Evolutionary conservation across 2,113 vertebrate species (phyloP), one percentile per base, ranked within the genome.

Genomic region (Triplophysa dalaica): DNA sequence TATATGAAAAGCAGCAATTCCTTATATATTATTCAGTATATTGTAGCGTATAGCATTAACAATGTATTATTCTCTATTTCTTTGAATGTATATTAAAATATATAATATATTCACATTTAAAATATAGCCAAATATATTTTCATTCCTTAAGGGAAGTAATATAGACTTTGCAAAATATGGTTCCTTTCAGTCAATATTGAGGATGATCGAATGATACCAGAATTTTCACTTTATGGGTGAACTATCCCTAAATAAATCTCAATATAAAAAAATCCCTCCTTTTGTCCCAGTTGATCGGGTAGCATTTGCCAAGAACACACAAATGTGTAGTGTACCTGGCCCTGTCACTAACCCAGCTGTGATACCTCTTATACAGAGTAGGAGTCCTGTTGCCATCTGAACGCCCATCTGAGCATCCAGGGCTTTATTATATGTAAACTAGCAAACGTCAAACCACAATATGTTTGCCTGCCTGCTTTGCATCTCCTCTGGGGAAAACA

Each of bases 331-430:
- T 79, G 82, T 75, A 80, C 1, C 64, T 65, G 8, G 67, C 61
- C 82, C 50, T 85, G 84, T 87, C 87, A 87, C 78, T 80, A 41
- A n/a, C 68, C 9, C 69, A 69, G 73, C 85, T 85, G 70, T 74
- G 68, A 78, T 77, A 76, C 45, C 68, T 41, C 11, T 65, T 8
- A 65, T 77, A 64, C 74, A 84, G 76, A 80, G 62, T 50, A 58
- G 21, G 5, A 80, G 79, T 78, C 82, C 80, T 87, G 87, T 70
- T 85, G 68, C 82, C 83, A 82, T 82, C 64, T 85, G 78, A 89
- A 87, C 83, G 50, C 80, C 81, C 86, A 86, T 87, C 83, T 84
- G 83, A 90, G 86, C 74, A 82, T 67, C 67, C 79, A 80, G 85
- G 80, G 78, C 70, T 69, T 80, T 80, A 77, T 66, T 16, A 77